Conservation (phyloP, 2,797 vertebrate species). For the Diglossa cyanea region DNA sequence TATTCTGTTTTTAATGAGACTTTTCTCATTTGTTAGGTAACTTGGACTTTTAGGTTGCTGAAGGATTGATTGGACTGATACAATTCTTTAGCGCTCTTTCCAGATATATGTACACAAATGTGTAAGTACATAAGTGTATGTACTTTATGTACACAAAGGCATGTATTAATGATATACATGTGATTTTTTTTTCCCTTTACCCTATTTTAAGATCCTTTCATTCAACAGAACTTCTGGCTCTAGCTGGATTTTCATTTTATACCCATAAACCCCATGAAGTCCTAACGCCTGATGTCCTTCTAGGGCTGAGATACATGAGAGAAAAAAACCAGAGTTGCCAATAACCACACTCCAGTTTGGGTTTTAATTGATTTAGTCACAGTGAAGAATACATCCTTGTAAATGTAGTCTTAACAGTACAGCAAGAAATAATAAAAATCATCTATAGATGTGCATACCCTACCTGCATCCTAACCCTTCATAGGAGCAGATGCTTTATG, state of each 20-base stretch:
- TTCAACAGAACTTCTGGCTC: neutral
- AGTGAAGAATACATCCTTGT: neutral
- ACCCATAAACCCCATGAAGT: neutral
- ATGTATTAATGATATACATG: neutral
- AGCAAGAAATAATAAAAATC: neutral
- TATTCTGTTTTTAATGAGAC: neutral
- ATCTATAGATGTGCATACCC: neutral
- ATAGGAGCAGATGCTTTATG: neutral
- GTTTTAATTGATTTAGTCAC: neutral
- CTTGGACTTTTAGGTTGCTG: neutral
- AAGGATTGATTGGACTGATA: neutral
- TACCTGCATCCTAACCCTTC: neutral
- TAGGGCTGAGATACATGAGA: neutral
- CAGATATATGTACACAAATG: neutral
- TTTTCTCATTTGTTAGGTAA: neutral
- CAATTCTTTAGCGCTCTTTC: neutral
- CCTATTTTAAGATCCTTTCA: neutral
- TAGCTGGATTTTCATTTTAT: neutral
- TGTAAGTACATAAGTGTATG: neutral
- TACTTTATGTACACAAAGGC: neutral
- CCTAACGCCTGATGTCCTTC: fast-evolving
- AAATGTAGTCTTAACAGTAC: neutral
- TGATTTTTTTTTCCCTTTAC: neutral
- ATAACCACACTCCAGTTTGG: neutral
- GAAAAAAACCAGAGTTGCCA: neutral